Base-by-base conservation (phyloP, 2,797 vertebrate species). In the Sylvia borin region DNA sequence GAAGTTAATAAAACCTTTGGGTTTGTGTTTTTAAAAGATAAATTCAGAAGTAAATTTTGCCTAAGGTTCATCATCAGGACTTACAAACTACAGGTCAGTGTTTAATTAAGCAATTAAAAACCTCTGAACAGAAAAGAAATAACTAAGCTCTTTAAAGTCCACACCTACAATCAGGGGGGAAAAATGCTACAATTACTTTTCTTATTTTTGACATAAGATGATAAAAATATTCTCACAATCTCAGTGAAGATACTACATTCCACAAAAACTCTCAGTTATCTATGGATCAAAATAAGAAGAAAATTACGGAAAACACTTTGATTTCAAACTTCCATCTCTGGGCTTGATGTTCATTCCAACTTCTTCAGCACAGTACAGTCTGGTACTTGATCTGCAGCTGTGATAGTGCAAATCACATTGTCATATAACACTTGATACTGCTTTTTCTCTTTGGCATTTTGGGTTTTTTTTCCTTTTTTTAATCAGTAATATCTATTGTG, bases 391-490 rank as follows among this genome's bases (percentile, higher is more conserved):
- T 51, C 51, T 48, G 29, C 40, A 83, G 68, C 29, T 60, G 16
- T 24, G 36, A 72, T 1, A 47, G 7, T 34, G 11, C 38, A 75
- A 50, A 85, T 54, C 54, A 64, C 19, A 31, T 18, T 42, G 32
- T 5, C 51, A 73, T 4, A 4, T 17, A 61, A 36, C 18, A 53
- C 16, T 29, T 11, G 8, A 11, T 29, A 17, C 7, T 54, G 31
- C 8, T 43, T 34, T 65, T 67, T 32, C 2, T 16, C 10, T 22
- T 50, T 40, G 21, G 12, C 14, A 11, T 48, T 54, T 42, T 16
- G 15, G 4, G 0, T 12, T 43, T n/a, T 20, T 71, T 79, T 32
- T 1, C 2, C 2, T n/a, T 72, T 54, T 43, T 60, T 27, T 3
- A 31, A 66, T 58, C 31, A 43, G 8, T 26, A 47, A 5, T 32